These are phyloP conservation scores for Yasuhikotakia modesta DNA, from an alignment of 2,797 vertebrate species.

Conservation along the genomic window DNA sequence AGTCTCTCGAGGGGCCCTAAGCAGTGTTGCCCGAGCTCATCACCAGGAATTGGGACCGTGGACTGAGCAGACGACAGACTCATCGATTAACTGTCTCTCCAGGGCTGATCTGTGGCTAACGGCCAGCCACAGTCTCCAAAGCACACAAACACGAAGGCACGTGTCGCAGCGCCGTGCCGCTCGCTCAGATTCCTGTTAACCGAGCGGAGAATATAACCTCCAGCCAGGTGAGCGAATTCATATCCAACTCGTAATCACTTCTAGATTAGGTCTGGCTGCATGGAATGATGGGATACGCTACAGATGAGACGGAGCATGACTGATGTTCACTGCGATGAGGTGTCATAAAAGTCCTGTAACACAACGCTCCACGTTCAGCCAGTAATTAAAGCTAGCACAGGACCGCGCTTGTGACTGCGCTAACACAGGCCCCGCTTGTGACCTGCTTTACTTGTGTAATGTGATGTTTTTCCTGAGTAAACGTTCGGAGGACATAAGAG, in stretches of 20 bases:
- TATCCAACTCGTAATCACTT: constrained; percentile 57
- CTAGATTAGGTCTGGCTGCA: constrained; percentile 44
- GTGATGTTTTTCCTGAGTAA: neutral
- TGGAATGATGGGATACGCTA: constrained; percentile 3
- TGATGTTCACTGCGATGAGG: neutral
- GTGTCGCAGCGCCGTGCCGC: constrained; percentile 7
- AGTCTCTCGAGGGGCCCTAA: constrained; percentile 59
- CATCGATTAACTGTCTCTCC: constrained; percentile 80
- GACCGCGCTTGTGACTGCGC: neutral
- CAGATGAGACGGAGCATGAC: neutral
- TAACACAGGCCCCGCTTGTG: neutral
- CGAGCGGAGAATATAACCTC: constrained; percentile 61
- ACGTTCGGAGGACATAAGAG: neutral
- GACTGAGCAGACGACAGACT: constrained; percentile 71
- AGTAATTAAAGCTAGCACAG: neutral
- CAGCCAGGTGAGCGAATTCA: constrained; percentile 62
- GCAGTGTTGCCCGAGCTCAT: constrained; percentile 69
- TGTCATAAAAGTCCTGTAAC: constrained; percentile 32
- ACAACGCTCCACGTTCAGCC: neutral
- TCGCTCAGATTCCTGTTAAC: constrained; percentile 35
- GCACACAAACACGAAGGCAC: constrained; percentile 44
- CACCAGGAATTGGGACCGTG: constrained; percentile 74
- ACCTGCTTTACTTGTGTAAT: neutral
- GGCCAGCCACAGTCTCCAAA: constrained; percentile 69
- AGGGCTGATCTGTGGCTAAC: constrained; percentile 78